Conservation (phyloP, 2,797 vertebrate genomes). For the Lepilemur septentrionalis region DNA sequence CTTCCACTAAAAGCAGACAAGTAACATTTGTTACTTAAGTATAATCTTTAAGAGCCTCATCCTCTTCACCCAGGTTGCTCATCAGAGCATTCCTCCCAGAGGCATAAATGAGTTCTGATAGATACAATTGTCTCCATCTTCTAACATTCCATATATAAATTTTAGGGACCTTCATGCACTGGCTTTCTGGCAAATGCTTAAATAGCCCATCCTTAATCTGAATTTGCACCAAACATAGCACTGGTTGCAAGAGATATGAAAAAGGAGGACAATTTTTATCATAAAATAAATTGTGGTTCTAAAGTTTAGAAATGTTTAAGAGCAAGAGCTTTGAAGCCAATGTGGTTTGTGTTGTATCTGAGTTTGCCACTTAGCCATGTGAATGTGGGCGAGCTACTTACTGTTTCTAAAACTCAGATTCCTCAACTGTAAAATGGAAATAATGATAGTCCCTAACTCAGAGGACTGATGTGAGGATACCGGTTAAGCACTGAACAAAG, state of each 20-base stretch:
- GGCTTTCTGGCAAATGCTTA: not conserved
- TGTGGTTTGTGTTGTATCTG: not conserved
- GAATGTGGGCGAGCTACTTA: not conserved
- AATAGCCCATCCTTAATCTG: not conserved
- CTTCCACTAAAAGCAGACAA: not conserved
- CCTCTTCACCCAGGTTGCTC: not conserved
- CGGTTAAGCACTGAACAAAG: not conserved
- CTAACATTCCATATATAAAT: not conserved
- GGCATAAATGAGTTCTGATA: not conserved
- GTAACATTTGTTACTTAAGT: not conserved
- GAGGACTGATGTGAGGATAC: not conserved
- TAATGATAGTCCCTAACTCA: not conserved
- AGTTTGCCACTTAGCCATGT: not conserved
- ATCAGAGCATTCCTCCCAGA: not conserved
- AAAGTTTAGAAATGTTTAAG: not conserved
- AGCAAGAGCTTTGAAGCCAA: not conserved
- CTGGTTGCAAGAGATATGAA: not conserved
- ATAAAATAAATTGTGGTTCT: not conserved
- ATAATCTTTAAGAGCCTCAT: not conserved
- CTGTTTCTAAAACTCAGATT: not conserved
- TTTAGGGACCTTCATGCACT: not conserved
- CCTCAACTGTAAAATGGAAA: not conserved
- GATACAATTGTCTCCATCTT: not conserved
- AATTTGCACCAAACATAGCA: not conserved
- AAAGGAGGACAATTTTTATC: not conserved